Evolutionary conservation across 2,797 vertebrate genomes (phyloP), one percentile per base, ranked within the genome.

Genomic region (Chrysocyon brachyurus): DNA sequence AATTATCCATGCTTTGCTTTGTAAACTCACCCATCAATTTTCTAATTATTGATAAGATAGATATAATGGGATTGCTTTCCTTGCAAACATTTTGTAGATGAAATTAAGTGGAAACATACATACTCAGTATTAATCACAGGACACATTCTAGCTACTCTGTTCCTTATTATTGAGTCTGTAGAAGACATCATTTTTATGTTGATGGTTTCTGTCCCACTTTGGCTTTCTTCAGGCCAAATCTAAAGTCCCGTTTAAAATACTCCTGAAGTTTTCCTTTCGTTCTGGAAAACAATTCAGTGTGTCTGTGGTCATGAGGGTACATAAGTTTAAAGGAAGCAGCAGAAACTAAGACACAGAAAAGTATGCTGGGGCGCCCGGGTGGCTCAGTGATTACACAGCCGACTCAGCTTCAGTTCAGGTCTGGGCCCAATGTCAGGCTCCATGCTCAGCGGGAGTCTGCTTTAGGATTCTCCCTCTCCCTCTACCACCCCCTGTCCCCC

Each of bases 151-250:
- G 10, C 22, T 40, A 26, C 56, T n/a, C 2, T 61, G 14, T 21
- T 40, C 24, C n/a, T 77, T 86, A 61, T 90, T 63, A 46, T 7
- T 46, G 54, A 68, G 52, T 15, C 81, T 87, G 22, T 77, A 28
- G 17, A 49, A 49, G 40, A 56, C 8, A 26, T 36, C 54, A 75
- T 87, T 75, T 68, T 95, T 59, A 77, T 8, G 4, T 54, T n/a
- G 24, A n/a, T 54, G 36, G 31, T 84, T 72, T 73, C 12, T 28
- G 52, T 33, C 31, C 16, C 12, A 73, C 19, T 26, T 14, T 68
- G 28, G 15, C 64, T 86, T 66, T 54, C n/a, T 89, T 66, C 5
- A 97, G 46, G 56, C 7, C 28, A 90, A 57, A 72, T 70, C 75
- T 70, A 77, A 78, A 63, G 11, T 83, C 21, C 49, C 36, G 10